phyloP scores from a whole-genome alignment of 2,113 vertebrate genomes.

The Desmodus rotundus region DNA sequence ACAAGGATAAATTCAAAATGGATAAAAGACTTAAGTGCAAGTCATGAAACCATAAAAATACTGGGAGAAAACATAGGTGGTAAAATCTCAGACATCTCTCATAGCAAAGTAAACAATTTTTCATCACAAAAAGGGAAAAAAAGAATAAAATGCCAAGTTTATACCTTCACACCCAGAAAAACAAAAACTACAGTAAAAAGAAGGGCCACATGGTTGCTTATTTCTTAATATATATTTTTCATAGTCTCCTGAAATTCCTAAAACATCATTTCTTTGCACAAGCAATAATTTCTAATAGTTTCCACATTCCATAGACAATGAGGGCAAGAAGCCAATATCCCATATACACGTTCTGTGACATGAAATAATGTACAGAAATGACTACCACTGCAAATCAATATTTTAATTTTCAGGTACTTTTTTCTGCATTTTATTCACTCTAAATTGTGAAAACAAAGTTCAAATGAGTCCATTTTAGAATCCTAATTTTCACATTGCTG shows the following conservation, averaged over 20 bases:
- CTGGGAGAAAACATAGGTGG: too few species aligned
- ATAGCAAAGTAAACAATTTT: neutral
- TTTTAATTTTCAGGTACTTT: slow-evolving; percentile 46
- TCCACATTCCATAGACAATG: slow-evolving; percentile 62
- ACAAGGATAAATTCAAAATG: too few species aligned
- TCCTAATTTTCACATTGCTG: neutral
- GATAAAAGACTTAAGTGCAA: too few species aligned
- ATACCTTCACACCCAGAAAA: neutral
- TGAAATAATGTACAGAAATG: slow-evolving; percentile 53
- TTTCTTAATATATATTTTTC: slow-evolving; percentile 26
- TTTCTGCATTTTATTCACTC: slow-evolving; percentile 43
- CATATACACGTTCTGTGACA: slow-evolving; percentile 1
- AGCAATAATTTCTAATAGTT: slow-evolving; percentile 51
- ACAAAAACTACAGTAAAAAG: slow-evolving; percentile 4
- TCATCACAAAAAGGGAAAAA: neutral
- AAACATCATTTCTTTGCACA: slow-evolving; percentile 36
- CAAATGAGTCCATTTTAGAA: neutral
- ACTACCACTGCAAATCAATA: slow-evolving; percentile 43
- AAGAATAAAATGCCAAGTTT: slow-evolving; percentile 8
- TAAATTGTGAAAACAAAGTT: neutral
- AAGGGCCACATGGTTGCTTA: neutral
- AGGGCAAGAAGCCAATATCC: slow-evolving; percentile 52
- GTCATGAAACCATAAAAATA: too few species aligned
- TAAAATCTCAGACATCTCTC: too few species aligned
- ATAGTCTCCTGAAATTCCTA: slow-evolving; percentile 32